phyloP scores from a whole-genome alignment of 1,140 invertebrate species.

The Antheraea pernyi region DNA sequence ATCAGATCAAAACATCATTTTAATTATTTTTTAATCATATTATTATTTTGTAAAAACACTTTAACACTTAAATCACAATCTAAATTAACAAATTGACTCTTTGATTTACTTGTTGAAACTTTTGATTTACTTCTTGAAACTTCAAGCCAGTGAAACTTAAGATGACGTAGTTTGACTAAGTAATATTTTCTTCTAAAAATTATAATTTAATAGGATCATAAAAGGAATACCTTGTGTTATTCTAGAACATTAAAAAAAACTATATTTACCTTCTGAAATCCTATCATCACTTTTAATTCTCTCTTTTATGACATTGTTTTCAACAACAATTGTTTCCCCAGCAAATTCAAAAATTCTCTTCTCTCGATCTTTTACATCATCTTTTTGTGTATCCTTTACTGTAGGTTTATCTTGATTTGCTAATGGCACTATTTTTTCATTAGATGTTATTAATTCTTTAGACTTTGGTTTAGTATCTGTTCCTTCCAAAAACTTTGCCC shows the following conservation, averaged over 20 bases:
- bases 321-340: conserved; percentile 73
- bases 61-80: no score
- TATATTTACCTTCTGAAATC: conserved; percentile 42
- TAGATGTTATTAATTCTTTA: conserved; percentile 25
- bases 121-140: no score
- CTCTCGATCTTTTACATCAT: conserved; percentile 53
- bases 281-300: conserved; percentile 55
- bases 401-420: conserved; percentile 19
- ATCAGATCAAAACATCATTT: no score
- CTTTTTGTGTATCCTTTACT: conserved; percentile 16
- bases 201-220: no score
- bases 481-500: conserved; percentile 87
- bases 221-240: background rate
- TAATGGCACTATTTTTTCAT: conserved; percentile 10
- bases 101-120: no score
- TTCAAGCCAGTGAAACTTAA: no score
- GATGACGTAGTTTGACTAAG: no score
- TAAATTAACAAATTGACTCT: no score
- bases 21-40: no score
- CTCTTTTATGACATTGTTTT: conserved; percentile 72
- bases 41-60: no score
- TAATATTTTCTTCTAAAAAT: no score
- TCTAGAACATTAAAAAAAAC: background rate
- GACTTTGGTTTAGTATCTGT: conserved; percentile 79
- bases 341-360: conserved; percentile 72